These are phyloP conservation scores for Allolobophora icterica DNA, from an alignment of 2,888 invertebrate species.

Conservation along the genomic window DNA sequence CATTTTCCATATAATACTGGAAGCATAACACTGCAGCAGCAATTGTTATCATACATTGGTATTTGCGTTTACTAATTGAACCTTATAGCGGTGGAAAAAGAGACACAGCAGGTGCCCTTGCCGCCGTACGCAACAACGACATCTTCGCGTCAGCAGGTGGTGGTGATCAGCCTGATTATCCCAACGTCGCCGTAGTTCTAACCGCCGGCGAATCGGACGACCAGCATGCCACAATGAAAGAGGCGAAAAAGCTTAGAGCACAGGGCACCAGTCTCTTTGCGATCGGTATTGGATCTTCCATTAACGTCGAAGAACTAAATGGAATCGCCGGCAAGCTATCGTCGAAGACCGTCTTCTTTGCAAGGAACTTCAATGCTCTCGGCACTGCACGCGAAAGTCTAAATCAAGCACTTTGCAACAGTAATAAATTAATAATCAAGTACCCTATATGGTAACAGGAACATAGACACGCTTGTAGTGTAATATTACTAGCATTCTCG, in stretches of 20 bases:
- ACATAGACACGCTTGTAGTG: not conserved
- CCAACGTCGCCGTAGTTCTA: constrained; percentile 36
- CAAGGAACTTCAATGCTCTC: constrained; percentile 33
- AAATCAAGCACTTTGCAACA: constrained; percentile 36
- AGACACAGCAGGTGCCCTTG: constrained; percentile 25
- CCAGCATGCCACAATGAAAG: not conserved
- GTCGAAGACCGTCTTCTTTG: constrained; percentile 46
- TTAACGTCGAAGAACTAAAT: constrained; percentile 52
- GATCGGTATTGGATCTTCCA: constrained; percentile 36
- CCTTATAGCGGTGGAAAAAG: not conserved
- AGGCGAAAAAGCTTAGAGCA: not conserved
- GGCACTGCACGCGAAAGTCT: not conserved
- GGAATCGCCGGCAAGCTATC: constrained; percentile 53
- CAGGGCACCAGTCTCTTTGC: constrained; percentile 24
- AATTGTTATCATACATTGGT: not conserved
- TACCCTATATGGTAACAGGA: no score
- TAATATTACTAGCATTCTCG: not conserved
- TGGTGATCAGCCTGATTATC: constrained; percentile 33
- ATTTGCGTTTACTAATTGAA: not conserved
- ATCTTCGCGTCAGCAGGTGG: constrained; percentile 36
- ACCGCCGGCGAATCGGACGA: constrained; percentile 47
- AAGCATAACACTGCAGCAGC: not conserved
- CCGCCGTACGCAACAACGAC: not conserved
- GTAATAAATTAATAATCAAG: not conserved
- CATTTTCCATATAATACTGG: not conserved